Percentiles rank a stretch among this genome's conserved stretches.
Conservation (phyloP, 2,797 vertebrate genomes). For the Smutsia gigantea region DNA sequence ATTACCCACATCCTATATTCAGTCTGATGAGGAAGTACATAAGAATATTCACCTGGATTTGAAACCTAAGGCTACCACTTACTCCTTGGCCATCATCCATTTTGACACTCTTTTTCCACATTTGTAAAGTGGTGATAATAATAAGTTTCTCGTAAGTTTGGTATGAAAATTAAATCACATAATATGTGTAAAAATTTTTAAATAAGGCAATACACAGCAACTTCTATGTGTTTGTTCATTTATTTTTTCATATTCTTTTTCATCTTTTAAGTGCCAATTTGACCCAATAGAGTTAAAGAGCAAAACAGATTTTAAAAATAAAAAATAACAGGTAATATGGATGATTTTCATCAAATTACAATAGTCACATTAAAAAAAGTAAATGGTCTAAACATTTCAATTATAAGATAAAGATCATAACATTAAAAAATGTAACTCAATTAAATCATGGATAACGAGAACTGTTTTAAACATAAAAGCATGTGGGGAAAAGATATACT, state of each 20-base stretch:
- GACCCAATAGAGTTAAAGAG: not conserved
- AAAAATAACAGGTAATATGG: not conserved
- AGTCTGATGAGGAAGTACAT: not conserved
- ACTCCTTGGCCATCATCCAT: not conserved
- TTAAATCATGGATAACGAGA: not conserved
- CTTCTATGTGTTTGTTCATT: not conserved
- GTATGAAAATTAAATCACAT: not conserved
- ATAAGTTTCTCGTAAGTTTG: not conserved
- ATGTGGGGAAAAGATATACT: not conserved
- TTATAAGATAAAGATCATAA: not conserved
- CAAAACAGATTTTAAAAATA: not conserved
- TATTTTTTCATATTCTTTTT: not conserved
- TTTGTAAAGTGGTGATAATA: not conserved
- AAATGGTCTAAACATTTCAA: not conserved
- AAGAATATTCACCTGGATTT: not conserved
- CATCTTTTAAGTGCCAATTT: not conserved
- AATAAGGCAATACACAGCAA: not conserved
- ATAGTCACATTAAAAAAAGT: not conserved
- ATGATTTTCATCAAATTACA: not conserved
- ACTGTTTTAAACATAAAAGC: not conserved
- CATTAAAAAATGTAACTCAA: not conserved
- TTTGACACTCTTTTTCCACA: not conserved
- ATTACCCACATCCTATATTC: not conserved
- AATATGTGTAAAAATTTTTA: not conserved
- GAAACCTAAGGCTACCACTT: not conserved